Conservation (phyloP, 92 coral and sea anemone species). For the Epizoanthus rinbou region DNA sequence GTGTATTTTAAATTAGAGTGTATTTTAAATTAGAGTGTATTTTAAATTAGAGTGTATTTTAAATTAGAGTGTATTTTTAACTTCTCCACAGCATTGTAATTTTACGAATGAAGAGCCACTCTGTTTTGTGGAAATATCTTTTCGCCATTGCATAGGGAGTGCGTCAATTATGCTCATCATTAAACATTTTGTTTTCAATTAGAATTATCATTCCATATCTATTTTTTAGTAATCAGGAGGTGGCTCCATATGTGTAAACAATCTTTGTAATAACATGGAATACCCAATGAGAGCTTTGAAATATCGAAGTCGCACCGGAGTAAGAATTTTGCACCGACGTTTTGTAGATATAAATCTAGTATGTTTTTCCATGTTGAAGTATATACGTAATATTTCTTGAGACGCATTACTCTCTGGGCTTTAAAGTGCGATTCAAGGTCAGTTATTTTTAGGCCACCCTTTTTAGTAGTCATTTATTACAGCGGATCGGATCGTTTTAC, state of each 20-base stretch:
- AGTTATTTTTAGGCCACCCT: neutral
- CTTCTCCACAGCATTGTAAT: too few relatives aligned
- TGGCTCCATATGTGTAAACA: neutral
- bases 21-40: too few relatives aligned
- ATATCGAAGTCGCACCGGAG: neutral
- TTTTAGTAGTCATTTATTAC: neutral
- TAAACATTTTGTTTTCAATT: constrained; percentile 15
- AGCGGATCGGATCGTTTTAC: neutral
- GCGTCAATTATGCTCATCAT: too few relatives aligned
- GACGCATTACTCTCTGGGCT: neutral
- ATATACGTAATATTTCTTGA: neutral
- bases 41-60: too few relatives aligned
- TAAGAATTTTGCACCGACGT: neutral
- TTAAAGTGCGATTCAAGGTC: neutral
- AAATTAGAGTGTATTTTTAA: too few relatives aligned
- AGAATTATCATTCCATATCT: neutral
- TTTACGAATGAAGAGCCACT: too few relatives aligned
- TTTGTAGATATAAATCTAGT: neutral
- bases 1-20: too few relatives aligned
- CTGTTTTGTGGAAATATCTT: too few relatives aligned
- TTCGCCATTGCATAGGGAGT: too few relatives aligned
- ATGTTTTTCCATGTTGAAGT: neutral
- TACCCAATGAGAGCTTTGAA: neutral
- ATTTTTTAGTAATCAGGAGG: neutral
- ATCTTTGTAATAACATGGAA: neutral